Percentiles rank a stretch among this genome's conserved stretches.
Evolutionary conservation across 2,888 invertebrate species (phyloP).

Genomic region (Chloromyia formosa): DNA sequence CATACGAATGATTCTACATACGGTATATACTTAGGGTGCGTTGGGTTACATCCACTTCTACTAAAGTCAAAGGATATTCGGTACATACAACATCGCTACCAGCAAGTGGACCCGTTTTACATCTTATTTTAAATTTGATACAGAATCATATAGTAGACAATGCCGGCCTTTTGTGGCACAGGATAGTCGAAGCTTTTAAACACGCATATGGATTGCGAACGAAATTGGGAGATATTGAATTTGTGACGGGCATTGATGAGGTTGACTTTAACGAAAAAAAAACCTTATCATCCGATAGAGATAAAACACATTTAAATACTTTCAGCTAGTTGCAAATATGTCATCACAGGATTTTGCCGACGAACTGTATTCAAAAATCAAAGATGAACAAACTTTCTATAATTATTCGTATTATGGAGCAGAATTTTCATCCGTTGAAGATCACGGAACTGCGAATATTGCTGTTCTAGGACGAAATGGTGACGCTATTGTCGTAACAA

Average conservation of each 20-base stretch:
- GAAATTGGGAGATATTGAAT: constrained; percentile 77
- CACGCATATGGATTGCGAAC: constrained; percentile 89
- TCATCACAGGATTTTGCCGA: constrained; percentile 71
- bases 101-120: constrained; percentile 83
- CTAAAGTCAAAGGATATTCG: constrained; percentile 70
- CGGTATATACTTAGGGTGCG: constrained; percentile 60
- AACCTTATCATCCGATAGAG: too few species aligned
- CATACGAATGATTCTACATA: too few species aligned
- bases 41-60: constrained; percentile 73
- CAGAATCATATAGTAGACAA: constrained; percentile 63
- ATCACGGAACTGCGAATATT: constrained; percentile 91
- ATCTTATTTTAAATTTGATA: constrained; percentile 84
- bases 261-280: too few species aligned
- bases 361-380: constrained; percentile 65
- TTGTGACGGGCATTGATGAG: background rate
- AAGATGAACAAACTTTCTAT: constrained; percentile 68
- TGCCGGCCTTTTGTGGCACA: constrained; percentile 70
- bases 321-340: constrained; percentile 64
- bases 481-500: constrained; percentile 89
- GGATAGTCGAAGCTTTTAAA: constrained; percentile 89
- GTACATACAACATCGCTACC: constrained; percentile 84
- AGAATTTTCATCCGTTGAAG: constrained; percentile 69
- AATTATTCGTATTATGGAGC: constrained; percentile 80
- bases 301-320: background rate
- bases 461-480: constrained; percentile 85